Percentiles rank a stretch among this genome's conserved stretches.
These are phyloP conservation scores for Torymus texanus DNA, from an alignment of 2,888 invertebrate genomes.

Conservation along the genomic window DNA sequence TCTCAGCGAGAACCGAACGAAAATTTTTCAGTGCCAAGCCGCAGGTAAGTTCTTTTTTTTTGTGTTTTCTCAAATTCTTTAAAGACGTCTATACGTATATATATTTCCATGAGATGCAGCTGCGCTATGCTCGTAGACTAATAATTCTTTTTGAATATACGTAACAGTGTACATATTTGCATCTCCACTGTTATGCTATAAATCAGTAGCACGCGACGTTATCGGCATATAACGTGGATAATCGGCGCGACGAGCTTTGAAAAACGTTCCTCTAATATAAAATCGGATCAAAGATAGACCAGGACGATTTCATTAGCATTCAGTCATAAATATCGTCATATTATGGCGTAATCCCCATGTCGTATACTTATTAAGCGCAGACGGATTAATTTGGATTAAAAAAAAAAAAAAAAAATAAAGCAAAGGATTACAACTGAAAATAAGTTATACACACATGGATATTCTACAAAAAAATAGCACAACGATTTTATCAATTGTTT, in stretches of 20 bases:
- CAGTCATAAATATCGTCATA: constrained; percentile 17
- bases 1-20: constrained; percentile 90
- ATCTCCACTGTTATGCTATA: background rate
- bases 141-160: too few species aligned
- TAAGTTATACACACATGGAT: background rate
- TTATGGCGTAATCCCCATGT: background rate
- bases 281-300: background rate
- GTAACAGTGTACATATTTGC: too few species aligned
- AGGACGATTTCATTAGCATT: constrained; percentile 16
- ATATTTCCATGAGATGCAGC: too few species aligned
- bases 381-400: constrained; percentile 18
- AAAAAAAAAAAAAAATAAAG: background rate
- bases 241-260: background rate
- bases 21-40: constrained; percentile 95
- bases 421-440: background rate
- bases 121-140: too few species aligned
- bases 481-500: too few species aligned
- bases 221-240: background rate
- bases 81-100: background rate
- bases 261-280: background rate
- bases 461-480: background rate
- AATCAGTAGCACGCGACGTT: background rate
- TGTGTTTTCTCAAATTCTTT: background rate
- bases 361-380: background rate
- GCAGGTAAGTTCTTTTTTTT: constrained; percentile 79